These are phyloP conservation scores for Solenodon paradoxus DNA, from an alignment of 2,113 vertebrate species.

Conservation along the genomic window DNA sequence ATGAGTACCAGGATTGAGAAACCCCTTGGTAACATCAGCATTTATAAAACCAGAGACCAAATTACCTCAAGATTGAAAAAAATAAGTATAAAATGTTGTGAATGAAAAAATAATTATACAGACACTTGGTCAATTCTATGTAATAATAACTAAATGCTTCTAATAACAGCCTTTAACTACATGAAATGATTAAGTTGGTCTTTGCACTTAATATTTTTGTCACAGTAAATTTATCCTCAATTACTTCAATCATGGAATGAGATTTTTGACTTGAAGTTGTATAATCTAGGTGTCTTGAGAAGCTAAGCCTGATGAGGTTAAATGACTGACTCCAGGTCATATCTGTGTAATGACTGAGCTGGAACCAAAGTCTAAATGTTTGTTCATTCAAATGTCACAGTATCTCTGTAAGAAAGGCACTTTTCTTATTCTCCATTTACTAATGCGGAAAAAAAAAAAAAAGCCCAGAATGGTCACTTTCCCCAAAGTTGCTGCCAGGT, in stretches of 20 bases:
- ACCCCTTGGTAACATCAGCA: neutral
- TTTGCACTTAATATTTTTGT: neutral
- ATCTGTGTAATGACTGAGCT: neutral
- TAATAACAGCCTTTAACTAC: neutral
- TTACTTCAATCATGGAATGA: neutral
- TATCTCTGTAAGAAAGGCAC: neutral
- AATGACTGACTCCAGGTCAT: neutral
- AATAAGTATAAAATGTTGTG: neutral
- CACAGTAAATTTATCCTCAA: neutral
- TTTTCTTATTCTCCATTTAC: neutral
- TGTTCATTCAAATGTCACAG: neutral
- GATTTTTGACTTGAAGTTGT: neutral
- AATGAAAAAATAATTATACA: neutral
- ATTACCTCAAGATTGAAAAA: neutral
- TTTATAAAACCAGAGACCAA: neutral
- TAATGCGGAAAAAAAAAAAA: neutral
- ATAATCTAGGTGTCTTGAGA: neutral
- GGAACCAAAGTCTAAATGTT: neutral
- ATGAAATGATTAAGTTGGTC: neutral
- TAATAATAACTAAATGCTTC: neutral
- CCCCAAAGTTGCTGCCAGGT: too few species aligned
- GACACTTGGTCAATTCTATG: neutral
- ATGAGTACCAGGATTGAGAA: neutral
- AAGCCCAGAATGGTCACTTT: neutral
- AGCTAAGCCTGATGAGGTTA: neutral